Percentiles rank a stretch among this genome's conserved stretches.
Conservation (phyloP, 2,797 vertebrate species). For the Florisuga fusca region DNA sequence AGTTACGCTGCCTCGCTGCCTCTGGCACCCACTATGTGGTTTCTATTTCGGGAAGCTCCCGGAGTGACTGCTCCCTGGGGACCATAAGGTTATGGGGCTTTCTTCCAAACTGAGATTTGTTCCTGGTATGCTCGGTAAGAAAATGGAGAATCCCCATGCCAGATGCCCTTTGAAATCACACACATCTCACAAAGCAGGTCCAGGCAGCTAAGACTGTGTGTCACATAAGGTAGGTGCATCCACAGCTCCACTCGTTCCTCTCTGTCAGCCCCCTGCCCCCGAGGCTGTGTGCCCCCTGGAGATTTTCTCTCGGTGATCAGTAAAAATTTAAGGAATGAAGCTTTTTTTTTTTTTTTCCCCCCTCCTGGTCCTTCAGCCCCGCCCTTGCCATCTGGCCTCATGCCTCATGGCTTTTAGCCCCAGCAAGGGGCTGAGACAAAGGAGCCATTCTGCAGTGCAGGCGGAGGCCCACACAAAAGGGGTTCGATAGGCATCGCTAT, state of each 20-base stretch:
- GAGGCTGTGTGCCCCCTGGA: not conserved
- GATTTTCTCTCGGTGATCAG: not conserved
- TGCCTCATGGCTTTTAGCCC: constrained; percentile 7
- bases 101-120: not conserved
- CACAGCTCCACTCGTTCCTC: not conserved
- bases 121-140: not conserved
- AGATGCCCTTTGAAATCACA: not conserved
- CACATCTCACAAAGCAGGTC: not conserved
- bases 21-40: not conserved
- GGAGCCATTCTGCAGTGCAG: not conserved
- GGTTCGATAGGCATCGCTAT: not conserved
- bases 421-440: not conserved
- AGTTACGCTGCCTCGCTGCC: constrained; percentile 1
- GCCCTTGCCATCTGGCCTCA: constrained; percentile 19
- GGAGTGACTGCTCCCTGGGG: not conserved
- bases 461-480: not conserved
- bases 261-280: not conserved
- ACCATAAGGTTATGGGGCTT: not conserved
- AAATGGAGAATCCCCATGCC: not conserved
- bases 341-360: not conserved
- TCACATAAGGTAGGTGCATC: not conserved
- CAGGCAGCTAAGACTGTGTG: not conserved
- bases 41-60: constrained; percentile 34
- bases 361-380: not conserved
- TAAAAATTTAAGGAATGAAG: not conserved